These are phyloP conservation scores for Diploscapter pachys DNA, from an alignment of 1,140 invertebrate species.

Conservation along the genomic window DNA sequence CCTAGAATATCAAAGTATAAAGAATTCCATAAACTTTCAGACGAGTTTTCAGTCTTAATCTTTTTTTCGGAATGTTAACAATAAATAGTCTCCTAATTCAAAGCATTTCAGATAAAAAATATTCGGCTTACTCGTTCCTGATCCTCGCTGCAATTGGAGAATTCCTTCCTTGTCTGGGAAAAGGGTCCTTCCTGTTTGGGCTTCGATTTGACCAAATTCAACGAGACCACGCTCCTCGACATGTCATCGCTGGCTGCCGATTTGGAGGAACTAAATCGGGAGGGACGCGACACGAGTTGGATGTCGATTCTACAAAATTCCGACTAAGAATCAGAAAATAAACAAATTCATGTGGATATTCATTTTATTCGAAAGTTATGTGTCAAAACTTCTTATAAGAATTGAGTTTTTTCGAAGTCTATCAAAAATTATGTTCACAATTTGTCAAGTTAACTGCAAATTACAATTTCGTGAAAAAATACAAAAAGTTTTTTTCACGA, in stretches of 20 bases:
- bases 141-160: no score
- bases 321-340: slow-evolving; percentile 3
- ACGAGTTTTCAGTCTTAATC: slow-evolving; percentile 13
- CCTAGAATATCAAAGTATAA: background rate
- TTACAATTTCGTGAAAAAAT: no score
- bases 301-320: no score
- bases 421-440: no score
- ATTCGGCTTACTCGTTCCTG: background rate
- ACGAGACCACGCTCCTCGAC: slow-evolving; percentile 13
- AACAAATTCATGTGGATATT: slow-evolving; percentile 7
- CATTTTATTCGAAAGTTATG: background rate
- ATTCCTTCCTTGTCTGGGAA: background rate
- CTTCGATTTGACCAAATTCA: slow-evolving; percentile 16
- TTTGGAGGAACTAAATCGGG: slow-evolving; percentile 7
- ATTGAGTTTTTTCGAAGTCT: no score
- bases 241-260: slow-evolving; percentile 6
- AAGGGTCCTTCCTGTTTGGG: slow-evolving; percentile 26
- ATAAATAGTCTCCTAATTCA: no score
- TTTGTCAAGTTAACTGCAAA: no score
- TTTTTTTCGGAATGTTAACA: background rate
- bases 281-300: no score
- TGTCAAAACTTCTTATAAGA: no score
- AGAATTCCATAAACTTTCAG: background rate
- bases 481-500: no score
- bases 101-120: background rate